Percentiles rank a stretch among this genome's conserved stretches.
Conservation (phyloP, 2,888 invertebrate species). For the Anthrax anthrax region DNA sequence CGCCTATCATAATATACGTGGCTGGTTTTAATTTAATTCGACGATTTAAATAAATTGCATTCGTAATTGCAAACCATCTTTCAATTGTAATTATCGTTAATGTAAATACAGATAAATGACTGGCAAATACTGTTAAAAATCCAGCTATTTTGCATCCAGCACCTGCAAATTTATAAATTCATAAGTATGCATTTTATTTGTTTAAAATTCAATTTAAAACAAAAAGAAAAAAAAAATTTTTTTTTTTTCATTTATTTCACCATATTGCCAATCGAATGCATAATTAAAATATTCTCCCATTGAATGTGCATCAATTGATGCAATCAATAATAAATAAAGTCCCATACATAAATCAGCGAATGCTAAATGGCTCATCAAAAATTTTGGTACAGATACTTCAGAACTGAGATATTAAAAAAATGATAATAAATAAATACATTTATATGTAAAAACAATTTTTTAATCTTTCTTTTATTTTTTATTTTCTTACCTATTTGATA, state of each 20-base stretch:
- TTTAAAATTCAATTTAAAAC: not conserved
- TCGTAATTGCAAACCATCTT: constrained; percentile 70
- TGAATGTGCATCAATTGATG: constrained; percentile 69
- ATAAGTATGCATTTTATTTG: not conserved
- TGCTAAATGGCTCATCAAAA: constrained; percentile 70
- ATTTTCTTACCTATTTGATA: constrained; percentile 40
- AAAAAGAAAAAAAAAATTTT: not conserved
- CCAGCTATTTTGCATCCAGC: constrained; percentile 75
- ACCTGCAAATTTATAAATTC: constrained; percentile 31
- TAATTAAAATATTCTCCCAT: constrained; percentile 79
- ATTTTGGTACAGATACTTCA: constrained; percentile 47
- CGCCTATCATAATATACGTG: constrained; percentile 57
- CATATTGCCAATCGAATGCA: constrained; percentile 80
- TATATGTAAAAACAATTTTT: not conserved
- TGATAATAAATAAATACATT: not conserved
- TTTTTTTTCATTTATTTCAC: constrained; percentile 27
- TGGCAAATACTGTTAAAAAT: constrained; percentile 74
- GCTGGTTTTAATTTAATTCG: constrained; percentile 60
- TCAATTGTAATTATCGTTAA: constrained; percentile 75
- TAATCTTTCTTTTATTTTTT: no score
- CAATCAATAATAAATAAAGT: constrained; percentile 62
- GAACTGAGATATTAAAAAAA: constrained; percentile 22
- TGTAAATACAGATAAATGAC: constrained; percentile 76
- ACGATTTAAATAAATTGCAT: constrained; percentile 69
- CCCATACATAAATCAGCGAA: constrained; percentile 82